phyloP scores from a whole-genome alignment of 1,140 invertebrate genomes.

The Bathynomus jamesi region DNA sequence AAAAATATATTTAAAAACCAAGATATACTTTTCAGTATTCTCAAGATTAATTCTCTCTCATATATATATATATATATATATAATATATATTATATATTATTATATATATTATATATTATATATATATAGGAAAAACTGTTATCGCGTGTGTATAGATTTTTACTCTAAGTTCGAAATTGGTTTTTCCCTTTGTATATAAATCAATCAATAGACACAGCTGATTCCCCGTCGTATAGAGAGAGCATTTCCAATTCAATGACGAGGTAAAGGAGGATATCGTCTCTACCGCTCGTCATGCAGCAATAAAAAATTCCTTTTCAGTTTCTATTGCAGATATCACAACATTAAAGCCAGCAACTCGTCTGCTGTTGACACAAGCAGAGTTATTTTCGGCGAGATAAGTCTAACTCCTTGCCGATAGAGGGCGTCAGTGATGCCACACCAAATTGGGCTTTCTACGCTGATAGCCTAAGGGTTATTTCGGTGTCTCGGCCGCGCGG shows the following conservation, averaged over 20 bases:
- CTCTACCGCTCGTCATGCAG: not conserved
- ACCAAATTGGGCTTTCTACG: not conserved
- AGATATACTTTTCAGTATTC: no score
- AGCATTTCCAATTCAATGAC: not conserved
- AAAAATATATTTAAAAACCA: no score
- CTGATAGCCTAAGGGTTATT: not conserved
- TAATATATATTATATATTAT: no score
- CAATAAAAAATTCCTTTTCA: not conserved
- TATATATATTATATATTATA: no score
- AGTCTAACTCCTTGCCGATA: not conserved
- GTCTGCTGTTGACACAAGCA: not conserved
- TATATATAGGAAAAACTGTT: no score
- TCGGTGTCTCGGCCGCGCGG: not conserved
- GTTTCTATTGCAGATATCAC: constrained; percentile 1
- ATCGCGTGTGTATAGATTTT: no score
- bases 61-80: no score
- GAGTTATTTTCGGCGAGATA: not conserved
- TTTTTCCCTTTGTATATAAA: not conserved
- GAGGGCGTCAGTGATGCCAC: not conserved
- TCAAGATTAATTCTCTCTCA: no score
- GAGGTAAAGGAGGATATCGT: not conserved
- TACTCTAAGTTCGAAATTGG: not conserved
- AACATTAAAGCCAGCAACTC: not conserved
- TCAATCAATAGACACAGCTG: not conserved
- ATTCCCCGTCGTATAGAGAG: not conserved